Base-by-base conservation (phyloP, 2,888 invertebrate species). In the Chromoteleia sp. region DNA sequence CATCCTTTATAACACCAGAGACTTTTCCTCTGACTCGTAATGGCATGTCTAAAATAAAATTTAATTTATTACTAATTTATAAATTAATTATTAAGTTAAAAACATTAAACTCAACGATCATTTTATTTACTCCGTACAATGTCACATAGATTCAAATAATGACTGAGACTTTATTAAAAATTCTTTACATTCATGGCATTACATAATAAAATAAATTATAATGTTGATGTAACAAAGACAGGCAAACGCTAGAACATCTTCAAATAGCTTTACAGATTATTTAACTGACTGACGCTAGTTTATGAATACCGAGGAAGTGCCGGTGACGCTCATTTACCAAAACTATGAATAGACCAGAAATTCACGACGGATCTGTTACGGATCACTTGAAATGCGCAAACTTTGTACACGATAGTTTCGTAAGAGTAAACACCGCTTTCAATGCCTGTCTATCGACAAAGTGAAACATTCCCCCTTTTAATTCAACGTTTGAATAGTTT, bases 21-120 rank as follows among this genome's bases (percentile, higher is more conserved):
- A 99, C 93, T 89, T 96, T 96, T 7, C 99, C 99, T 78, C 96
- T 97, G 8, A 98, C 96, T 87, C 99, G 94, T 54, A 98, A 93
- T 0, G 98, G 97, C 2, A 95, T 93, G 86, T 96, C 97, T 96
- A 90, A 17, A 92, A 91, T 61, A 56, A 0, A 14, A 7, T 7
- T 19, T 14, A 52, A 50, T 50, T 12, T n/a, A 15, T 6, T 50
- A 15, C 0, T 39, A 12, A 39, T 8, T n/a, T n/a, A n/a, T n/a
- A n/a, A 25, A 25, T 25, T 25, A 25, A 25, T 25, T 25, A 25
- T 25, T 25, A 2, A 2, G 6, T 25, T 6, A 25, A 25, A 25
- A 25, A 25, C 25, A 33, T 33, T 10, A 33, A 25, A 25, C 25
- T 25, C 25, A 45, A 17, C 6, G 33, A 33, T 12, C 12, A 33